Evolutionary conservation across 2,797 vertebrate genomes (phyloP).

Genomic region (Rhadinocentrus ornatus): DNA sequence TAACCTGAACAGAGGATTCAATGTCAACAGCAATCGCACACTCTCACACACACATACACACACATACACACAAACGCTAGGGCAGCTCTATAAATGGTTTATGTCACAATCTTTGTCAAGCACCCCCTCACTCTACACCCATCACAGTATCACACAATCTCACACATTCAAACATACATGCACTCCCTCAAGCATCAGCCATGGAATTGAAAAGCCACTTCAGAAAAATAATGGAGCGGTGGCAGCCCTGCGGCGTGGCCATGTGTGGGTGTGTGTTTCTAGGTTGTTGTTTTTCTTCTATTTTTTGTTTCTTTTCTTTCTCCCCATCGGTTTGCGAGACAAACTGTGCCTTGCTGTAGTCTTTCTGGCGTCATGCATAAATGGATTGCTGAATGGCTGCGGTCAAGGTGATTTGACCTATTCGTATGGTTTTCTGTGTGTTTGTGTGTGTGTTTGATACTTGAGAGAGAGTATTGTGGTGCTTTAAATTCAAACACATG

Average conservation of each 20-base stretch:
- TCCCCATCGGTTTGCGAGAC: not conserved
- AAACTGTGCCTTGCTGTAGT: slow-evolving; percentile 13
- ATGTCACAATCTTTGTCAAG: slow-evolving; percentile 69
- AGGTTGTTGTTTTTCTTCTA: not conserved
- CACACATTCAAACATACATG: slow-evolving; percentile 18
- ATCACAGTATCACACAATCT: slow-evolving; percentile 23
- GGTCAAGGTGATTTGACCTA: slow-evolving; percentile 40
- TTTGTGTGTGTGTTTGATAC: not conserved
- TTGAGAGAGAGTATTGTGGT: not conserved
- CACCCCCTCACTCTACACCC: slow-evolving; percentile 6
- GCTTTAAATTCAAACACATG: not conserved
- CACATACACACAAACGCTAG: slow-evolving; percentile 36
- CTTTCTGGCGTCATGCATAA: not conserved
- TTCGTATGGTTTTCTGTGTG: slow-evolving; percentile 15
- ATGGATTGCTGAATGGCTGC: slow-evolving; percentile 34
- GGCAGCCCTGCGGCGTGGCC: slow-evolving; percentile 48
- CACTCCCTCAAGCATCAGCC: slow-evolving; percentile 48
- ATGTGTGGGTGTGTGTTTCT: slow-evolving; percentile 26
- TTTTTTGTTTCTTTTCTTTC: not conserved
- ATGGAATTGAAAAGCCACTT: slow-evolving; percentile 72
- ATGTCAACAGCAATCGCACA: slow-evolving; percentile 41
- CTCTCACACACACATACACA: slow-evolving; percentile 17
- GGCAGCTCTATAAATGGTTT: slow-evolving; percentile 68
- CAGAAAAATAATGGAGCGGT: slow-evolving; percentile 67
- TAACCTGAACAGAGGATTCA: slow-evolving; percentile 37